Base-by-base conservation (phyloP, 2,113 vertebrate genomes). In the Corydoras sp. region DNA sequence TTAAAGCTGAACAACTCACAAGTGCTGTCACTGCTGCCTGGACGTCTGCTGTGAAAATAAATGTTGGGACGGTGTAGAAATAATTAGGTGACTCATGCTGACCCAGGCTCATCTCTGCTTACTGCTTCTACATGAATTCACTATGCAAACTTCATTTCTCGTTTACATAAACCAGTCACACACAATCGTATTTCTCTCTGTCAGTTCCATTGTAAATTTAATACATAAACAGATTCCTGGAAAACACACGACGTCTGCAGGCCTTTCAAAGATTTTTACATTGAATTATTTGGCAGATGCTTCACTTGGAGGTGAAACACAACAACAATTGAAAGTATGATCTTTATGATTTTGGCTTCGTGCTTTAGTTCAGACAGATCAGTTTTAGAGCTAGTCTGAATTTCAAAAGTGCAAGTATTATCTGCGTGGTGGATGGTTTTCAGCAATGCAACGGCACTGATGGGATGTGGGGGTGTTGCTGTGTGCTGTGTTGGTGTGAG, bases 21-120 rank as follows among this genome's bases (percentile, higher is more conserved):
- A 62, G 76, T 60, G 77, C 81, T 74, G 74, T 78, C 62, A 74
- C n/a, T 5, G 12, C 48, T 9, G 10, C 54, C 43, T 24, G 58
- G 60, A 51, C 24, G 43, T 53, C 29, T 43, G 68, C 59, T 54
- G 11, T 61, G 49, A 9, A 69, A 69, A 60, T 65, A 48, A 65
- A 31, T 1, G 24, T 43, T 64, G n/a, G 8, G 14, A 15, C 18
- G 15, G 62, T 50, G 62, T 48, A 53, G 18, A 50, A 50, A 65
- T 51, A 50, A 51, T 51, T 50, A 65, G 63, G 49, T 65, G 63
- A 31, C 13, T 30, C 32, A 62, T 48, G 10, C n/a, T 54, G 59
- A 15, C 7, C 2, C 50, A 43, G 15, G 29, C 51, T 58, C n/a
- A 4, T 55, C 10, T 35, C 12, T 35, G 14, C 18, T 65, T 8